These are phyloP conservation scores for Xenops minutus DNA, from an alignment of 2,797 vertebrate species.

Conservation along the genomic window DNA sequence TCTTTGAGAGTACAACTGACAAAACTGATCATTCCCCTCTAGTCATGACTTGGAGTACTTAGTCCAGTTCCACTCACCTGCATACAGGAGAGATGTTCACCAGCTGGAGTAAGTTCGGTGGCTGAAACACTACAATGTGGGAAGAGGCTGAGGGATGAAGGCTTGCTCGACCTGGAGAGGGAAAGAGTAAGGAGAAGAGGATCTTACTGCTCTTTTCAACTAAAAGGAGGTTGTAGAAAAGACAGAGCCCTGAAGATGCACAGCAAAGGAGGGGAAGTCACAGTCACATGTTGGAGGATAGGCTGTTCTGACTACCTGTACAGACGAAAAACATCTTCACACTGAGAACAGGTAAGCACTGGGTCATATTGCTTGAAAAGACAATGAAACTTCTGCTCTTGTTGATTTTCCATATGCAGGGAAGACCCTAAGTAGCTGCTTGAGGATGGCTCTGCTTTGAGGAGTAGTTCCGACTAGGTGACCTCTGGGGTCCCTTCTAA, in stretches of 20 bases:
- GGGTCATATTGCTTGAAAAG: background rate
- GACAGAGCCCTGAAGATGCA: background rate
- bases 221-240: background rate
- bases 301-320: background rate
- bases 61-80: background rate
- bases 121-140: background rate
- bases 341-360: background rate
- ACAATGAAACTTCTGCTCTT: background rate
- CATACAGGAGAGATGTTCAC: background rate
- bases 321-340: background rate
- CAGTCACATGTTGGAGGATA: background rate
- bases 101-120: background rate
- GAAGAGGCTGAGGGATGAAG: background rate
- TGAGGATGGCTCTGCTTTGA: background rate
- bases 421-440: background rate
- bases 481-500: background rate
- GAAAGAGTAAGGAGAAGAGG: background rate
- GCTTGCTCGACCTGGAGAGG: background rate
- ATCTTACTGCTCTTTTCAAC: background rate
- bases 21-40: background rate
- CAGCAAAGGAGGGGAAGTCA: background rate
- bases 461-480: background rate
- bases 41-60: background rate
- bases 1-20: background rate
- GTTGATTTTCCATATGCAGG: background rate